These are phyloP conservation scores for Sorex maritimensis DNA, from an alignment of 2,797 vertebrate genomes.

Conservation along the genomic window DNA sequence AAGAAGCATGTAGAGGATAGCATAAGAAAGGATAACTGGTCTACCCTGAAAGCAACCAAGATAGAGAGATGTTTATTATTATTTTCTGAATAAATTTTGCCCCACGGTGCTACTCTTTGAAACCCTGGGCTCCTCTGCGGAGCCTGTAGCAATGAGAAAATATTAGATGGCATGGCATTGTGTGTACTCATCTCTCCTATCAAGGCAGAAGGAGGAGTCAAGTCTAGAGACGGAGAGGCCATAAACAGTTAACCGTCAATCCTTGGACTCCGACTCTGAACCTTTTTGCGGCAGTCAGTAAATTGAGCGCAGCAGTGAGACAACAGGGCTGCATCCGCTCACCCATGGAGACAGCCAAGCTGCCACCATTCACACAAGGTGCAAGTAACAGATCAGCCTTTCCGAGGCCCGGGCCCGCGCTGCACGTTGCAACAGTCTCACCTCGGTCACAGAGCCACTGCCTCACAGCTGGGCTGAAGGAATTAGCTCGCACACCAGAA, in stretches of 20 bases:
- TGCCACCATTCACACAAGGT: slow-evolving; percentile 74
- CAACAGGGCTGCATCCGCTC: slow-evolving; percentile 69
- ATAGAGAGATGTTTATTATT: background rate
- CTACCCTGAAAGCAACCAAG: background rate
- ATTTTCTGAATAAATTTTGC: background rate
- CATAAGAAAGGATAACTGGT: background rate
- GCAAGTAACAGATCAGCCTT: slow-evolving; percentile 81
- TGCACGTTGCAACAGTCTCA: slow-evolving; percentile 68
- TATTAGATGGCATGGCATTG: background rate
- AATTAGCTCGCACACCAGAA: slow-evolving; percentile 84
- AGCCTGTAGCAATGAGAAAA: background rate
- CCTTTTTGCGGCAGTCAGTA: slow-evolving; percentile 70
- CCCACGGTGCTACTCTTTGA: background rate
- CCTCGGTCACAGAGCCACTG: slow-evolving; percentile 81
- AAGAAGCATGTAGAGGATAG: background rate
- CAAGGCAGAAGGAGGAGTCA: slow-evolving; percentile 22
- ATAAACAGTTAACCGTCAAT: slow-evolving; percentile 76
- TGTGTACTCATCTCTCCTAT: slow-evolving; percentile 12
- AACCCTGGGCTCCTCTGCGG: background rate
- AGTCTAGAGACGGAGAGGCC: slow-evolving; percentile 50
- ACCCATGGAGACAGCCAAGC: slow-evolving; percentile 73
- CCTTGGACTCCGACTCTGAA: slow-evolving; percentile 12
- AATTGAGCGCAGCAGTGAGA: slow-evolving; percentile 65
- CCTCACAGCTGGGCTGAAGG: slow-evolving; percentile 85
- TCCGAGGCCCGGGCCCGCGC: slow-evolving; percentile 67